These are phyloP conservation scores for Schizopygopsis malacanthus DNA, from an alignment of 2,797 vertebrate genomes.

Conservation along the genomic window DNA sequence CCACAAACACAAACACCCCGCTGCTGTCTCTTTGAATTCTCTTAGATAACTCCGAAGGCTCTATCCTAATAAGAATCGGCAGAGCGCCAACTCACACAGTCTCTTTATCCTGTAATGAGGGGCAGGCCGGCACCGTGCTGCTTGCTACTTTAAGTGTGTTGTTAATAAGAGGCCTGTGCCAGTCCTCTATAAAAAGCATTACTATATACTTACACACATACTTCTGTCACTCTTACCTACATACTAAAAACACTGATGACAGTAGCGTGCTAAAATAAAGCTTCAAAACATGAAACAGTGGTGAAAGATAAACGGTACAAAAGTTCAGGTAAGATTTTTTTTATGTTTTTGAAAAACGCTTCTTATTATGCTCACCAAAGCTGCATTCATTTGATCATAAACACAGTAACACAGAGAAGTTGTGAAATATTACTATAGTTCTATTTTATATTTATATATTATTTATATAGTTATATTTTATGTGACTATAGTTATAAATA, in stretches of 20 bases:
- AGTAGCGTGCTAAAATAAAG: not conserved
- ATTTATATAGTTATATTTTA: too few relatives aligned
- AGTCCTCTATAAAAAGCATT: conserved; percentile 15
- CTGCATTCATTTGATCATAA: not conserved
- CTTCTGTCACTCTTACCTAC: not conserved
- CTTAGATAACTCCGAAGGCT: conserved; percentile 57
- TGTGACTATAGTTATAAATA: too few relatives aligned
- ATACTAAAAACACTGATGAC: not conserved
- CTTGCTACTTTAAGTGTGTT: conserved; percentile 45
- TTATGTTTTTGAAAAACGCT: not conserved
- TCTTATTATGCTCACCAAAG: not conserved
- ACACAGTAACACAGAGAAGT: not conserved
- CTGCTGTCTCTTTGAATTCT: conserved; percentile 57
- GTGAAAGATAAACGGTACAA: not conserved
- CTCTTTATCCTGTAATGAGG: conserved; percentile 59
- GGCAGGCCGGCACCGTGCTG: conserved; percentile 48
- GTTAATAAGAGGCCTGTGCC: conserved; percentile 63
- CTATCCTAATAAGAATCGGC: conserved; percentile 53
- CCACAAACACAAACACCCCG: conserved; percentile 47
- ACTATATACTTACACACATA: conserved; percentile 16
- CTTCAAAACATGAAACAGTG: not conserved
- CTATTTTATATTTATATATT: too few relatives aligned
- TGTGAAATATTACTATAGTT: not conserved
- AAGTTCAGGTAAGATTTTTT: not conserved
- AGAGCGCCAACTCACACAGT: conserved; percentile 48